Evolutionary conservation across 2,888 invertebrate species (phyloP), one percentile per base, ranked within the genome.

Genomic region (Oligia strigilis): DNA sequence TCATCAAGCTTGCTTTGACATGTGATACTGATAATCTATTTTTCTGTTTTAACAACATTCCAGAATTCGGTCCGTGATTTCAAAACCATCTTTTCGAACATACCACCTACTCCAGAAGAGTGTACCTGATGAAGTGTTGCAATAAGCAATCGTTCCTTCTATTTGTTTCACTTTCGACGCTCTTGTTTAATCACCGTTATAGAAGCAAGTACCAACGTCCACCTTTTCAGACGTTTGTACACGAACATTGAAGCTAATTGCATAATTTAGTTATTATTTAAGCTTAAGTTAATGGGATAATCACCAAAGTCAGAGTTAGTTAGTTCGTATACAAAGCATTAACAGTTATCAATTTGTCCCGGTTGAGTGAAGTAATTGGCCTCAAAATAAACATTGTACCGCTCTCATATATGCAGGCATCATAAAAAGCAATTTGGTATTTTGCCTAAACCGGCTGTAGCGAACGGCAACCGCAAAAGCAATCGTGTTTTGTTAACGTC

Each of bases 401-500:
- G 75, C 83, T 46, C 69, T 70, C 65, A 52, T 82, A 46, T 77
- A 77, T 83, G 81, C 80, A 86, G 78, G 77, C 79, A 87, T 78
- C 73, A 83, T 84, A 89, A 93, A 93, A 93, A 92, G 89, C 90
- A 91, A 93, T 93, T 89, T 90, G 85, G 90, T 91, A 89, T 92
- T 91, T 90, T 89, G 85, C 81, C 87, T 90, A 88, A 92, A 90
- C 87, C 91, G 89, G 89, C 93, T 92, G 92, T 92, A 94, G 91
- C 91, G 92, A 94, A 93, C 92, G 92, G 91, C 90, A 91, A 93
- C 93, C 93, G 93, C 94, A 93, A 94, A 94, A 92, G 94, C 92
- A 92, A 93, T 94, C 92, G 92, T 95, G 95, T 96, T 96, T 95
- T 94, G 95, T 95, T 95, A 95, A 94, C 94, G 94, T 93, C 91